Evolutionary conservation across 2,888 invertebrate species (phyloP), one percentile per base, ranked within the genome.

Genomic region (Molorchus minor): DNA sequence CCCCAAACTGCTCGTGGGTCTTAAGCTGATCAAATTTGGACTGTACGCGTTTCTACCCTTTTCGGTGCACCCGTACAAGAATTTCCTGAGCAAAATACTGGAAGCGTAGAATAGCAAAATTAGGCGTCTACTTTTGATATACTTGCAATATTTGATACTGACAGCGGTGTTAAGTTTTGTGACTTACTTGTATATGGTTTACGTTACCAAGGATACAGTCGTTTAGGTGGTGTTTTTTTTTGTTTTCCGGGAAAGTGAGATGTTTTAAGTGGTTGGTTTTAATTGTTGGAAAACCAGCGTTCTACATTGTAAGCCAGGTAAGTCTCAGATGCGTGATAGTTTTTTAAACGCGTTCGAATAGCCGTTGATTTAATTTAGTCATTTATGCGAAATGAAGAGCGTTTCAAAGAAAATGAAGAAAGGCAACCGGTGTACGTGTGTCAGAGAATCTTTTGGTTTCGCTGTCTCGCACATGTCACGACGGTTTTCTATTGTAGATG

Each of bases 101-200:
- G 33, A 33, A 3, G 40, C 41, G n/a, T n/a, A 33, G 3, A 33
- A 4, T 19, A 16, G 1, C 38, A 49, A 52, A n/a, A 52, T 52
- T 52, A 16, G 21, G 41, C 52, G 52, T 3, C 20, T 52, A 19
- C 30, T 52, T 29, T 16, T 52, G 30, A 41, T 41, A 13, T 52
- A 52, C 30, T 41, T 52, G 21, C 29, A 52, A 52, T 52, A 41
- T 15, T 17, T 52, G 25, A 16, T 17, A 29, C 17, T 52, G 30
- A 52, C 52, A 13, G 36, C 21, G n/a, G 8, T 52, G 15, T 25
- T 52, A 12, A 52, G 52, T 25, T 41, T 52, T 20, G 30, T 52
- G 41, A 52, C 52, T 13, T 52, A 52, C 15, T 30, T 52, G 21
- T 52, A 52, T 30, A 52, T 52, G 52, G 13, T 52, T 16, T 52